Evolutionary conservation across 2,113 vertebrate genomes (phyloP), one percentile per base, ranked within the genome.

Genomic region (Caloenas nicobarica): DNA sequence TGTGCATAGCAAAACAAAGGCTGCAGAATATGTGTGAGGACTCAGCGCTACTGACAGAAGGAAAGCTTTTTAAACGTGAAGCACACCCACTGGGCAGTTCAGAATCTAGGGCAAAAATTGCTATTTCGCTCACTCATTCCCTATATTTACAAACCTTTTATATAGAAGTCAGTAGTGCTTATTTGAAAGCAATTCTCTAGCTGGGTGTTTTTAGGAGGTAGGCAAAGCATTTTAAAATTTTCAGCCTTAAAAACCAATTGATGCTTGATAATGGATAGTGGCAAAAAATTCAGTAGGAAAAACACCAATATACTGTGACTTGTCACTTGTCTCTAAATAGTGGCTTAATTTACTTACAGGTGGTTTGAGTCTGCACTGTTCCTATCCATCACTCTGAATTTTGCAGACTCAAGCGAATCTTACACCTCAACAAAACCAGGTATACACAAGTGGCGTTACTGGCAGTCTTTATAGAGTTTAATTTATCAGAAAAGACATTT

Each of bases 21-120:
- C 13, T 53, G n/a, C 36, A 86, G 77, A 89, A 69, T 69, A 85
- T 66, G 62, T 88, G 53, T 31, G 64, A 85, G 77, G 65, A 54
- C 33, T 90, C 56, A 26, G n/a, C 0, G 4, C 74, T 80, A 69
- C 54, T 84, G 71, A 46, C 34, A 92, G 65, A 82, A 38, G 56
- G 48, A 96, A 86, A 95, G 62, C 31, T 85, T 95, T 93, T 92
- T 44, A 88, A 95, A 94, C 71, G 65, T 64, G 91, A 91, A 95
- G 70, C 42, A 76, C 28, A 76, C 81, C 31, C 78, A 76, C 36
- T 61, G 61, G 81, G 44, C 60, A 85, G 60, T 82, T 86, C 42
- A 74, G 72, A 79, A 96, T 78, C 56, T 66, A 76, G 60, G 89
- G 74, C 46, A 92, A 82, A 95, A 94, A 56, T 57, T 65, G 46